These are phyloP conservation scores for Hypomesus transpacificus DNA, from an alignment of 2,113 vertebrate species.

Conservation along the genomic window DNA sequence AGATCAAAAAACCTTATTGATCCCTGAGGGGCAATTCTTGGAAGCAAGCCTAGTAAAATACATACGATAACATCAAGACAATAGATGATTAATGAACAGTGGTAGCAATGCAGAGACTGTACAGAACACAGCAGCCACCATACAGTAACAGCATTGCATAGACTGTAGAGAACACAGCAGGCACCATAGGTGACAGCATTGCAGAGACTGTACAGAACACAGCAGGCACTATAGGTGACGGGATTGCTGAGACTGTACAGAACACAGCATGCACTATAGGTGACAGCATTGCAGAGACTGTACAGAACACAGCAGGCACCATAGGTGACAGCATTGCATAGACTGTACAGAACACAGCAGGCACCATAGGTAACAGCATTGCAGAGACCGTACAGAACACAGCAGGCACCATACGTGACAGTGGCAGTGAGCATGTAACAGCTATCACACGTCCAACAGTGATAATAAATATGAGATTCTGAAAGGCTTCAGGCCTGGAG, in stretches of 20 bases:
- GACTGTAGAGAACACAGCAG: slow-evolving; percentile 6
- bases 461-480: too few relatives aligned
- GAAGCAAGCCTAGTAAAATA: too few relatives aligned
- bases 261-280: neutral
- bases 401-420: neutral
- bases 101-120: neutral
- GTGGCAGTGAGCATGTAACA: too few relatives aligned
- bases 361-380: neutral
- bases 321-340: neutral
- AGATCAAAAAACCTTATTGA: too few relatives aligned
- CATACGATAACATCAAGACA: too few relatives aligned
- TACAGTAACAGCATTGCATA: neutral
- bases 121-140: neutral
- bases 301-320: neutral
- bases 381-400: slow-evolving; percentile 9
- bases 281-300: neutral
- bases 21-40: too few relatives aligned
- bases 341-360: slow-evolving; percentile 7
- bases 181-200: too few relatives aligned
- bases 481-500: too few relatives aligned
- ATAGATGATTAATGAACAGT: too few relatives aligned
- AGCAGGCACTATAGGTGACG: neutral
- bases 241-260: neutral
- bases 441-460: too few relatives aligned
- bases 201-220: slow-evolving; percentile 8